Percentiles rank a stretch among this genome's conserved stretches.
Conservation (phyloP, 2,113 vertebrate genomes). For the Otus sunia region DNA sequence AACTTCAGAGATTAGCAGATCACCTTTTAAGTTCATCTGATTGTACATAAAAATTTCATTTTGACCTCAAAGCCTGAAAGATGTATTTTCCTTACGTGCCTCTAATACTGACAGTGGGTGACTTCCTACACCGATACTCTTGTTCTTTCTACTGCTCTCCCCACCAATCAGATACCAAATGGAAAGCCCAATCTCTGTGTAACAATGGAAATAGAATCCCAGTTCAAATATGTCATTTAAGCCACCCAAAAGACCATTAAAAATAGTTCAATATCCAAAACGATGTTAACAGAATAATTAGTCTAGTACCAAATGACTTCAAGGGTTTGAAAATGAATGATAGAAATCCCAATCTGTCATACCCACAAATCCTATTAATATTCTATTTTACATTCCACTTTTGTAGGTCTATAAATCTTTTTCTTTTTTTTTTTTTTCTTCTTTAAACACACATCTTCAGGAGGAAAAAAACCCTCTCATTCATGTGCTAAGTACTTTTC, state of each 20-base stretch:
- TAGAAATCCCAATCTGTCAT: neutral
- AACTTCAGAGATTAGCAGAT: constrained; percentile 29
- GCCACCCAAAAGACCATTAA: constrained; percentile 26
- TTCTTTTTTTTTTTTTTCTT: neutral
- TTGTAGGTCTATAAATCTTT: constrained; percentile 17
- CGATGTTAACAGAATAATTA: constrained; percentile 58
- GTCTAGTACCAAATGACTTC: constrained; percentile 41
- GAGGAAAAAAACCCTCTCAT: neutral
- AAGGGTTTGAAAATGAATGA: constrained; percentile 47
- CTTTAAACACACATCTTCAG: constrained; percentile 10
- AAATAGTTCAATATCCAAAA: constrained; percentile 35
- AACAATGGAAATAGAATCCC: neutral
- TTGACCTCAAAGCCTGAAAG: neutral
- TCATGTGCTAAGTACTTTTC: neutral
- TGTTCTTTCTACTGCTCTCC: neutral
- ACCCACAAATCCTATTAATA: constrained; percentile 47
- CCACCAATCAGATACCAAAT: neutral
- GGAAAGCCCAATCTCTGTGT: neutral
- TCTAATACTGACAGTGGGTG: neutral
- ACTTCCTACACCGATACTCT: neutral
- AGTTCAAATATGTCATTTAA: constrained; percentile 23
- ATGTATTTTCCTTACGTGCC: neutral
- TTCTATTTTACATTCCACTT: constrained; percentile 27
- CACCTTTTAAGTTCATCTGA: constrained; percentile 31
- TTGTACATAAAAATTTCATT: constrained; percentile 3